Evolutionary conservation across 2,797 vertebrate genomes (phyloP), one percentile per base, ranked within the genome.

Genomic region (Limosa lapponica): DNA sequence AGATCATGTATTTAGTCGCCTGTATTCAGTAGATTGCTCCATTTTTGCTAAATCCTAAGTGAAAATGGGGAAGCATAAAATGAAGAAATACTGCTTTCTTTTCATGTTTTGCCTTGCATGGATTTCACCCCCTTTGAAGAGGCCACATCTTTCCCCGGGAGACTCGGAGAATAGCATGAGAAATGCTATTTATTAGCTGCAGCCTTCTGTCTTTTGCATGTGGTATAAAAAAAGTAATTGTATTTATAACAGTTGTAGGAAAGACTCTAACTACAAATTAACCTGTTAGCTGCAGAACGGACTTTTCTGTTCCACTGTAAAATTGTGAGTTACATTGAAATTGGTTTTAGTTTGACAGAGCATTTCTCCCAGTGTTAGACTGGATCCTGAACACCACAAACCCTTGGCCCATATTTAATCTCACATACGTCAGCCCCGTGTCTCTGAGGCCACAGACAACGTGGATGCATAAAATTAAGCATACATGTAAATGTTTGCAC

Each of bases 121-220:
- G 51, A 89, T 92, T 94, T 89, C 34, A 89, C 14, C n/a, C 34
- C 3, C 48, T 95, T 93, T 93, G 88, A 95, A 95, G 88, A 96
- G 55, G 36, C 66, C 62, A 90, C 34, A 75, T 75, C 11, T 89
- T 96, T 86, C 83, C 73, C 23, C 13, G 25, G 85, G 94, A 93
- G 27, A 16, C 51, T 82, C 24, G 5, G 49, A 72, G 72, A 91
- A 94, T 74, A 83, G 43, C 62, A 75, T 82, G 62, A 90, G 39
- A 92, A 89, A 90, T 75, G n/a, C 58, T 90, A 25, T 95, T 90
- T 96, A 89, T 95, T 94, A 95, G 77, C 64, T 90, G 66, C 58
- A 90, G 70, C 86, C 90, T 95, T 94, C 93, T 95, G 90, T 94
- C 83, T 84, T 95, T 94, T 93, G 64, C 86, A 79, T 90, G 82